Percentiles rank a stretch among this genome's conserved stretches.
These are phyloP conservation scores for Eristalis pertinax DNA, from an alignment of 2,888 invertebrate genomes.

Conservation along the genomic window DNA sequence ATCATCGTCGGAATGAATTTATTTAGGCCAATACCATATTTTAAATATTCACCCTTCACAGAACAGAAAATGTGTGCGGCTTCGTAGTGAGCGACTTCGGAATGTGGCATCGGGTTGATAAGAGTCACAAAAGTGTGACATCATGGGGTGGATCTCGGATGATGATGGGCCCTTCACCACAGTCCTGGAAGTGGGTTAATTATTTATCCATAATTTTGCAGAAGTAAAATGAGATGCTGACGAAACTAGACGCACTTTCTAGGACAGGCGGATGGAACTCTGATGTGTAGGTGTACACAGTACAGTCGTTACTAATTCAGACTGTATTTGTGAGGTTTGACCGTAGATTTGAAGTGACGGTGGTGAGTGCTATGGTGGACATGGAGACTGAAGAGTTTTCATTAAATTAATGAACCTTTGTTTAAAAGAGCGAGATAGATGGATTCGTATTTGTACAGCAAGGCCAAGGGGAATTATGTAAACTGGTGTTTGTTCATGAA, in stretches of 20 bases:
- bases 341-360: neutral
- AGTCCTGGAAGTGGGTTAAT: slow-evolving; percentile 60
- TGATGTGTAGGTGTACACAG: neutral
- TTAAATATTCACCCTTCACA: slow-evolving; percentile 39
- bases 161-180: neutral
- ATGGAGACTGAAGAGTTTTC: neutral
- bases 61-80: slow-evolving; percentile 13
- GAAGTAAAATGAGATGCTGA: slow-evolving; percentile 20
- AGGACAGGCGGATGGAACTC: neutral
- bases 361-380: neutral
- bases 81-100: slow-evolving; percentile 25
- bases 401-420: neutral
- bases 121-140: slow-evolving; percentile 19
- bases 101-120: slow-evolving; percentile 53
- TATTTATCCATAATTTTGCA: slow-evolving; percentile 47
- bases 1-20: slow-evolving; percentile 48
- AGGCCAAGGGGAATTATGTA: neutral
- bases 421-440: neutral
- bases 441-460: neutral
- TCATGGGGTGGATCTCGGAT: neutral
- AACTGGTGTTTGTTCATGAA: neutral
- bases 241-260: slow-evolving; percentile 32
- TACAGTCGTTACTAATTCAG: neutral
- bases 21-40: slow-evolving; percentile 63
- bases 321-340: neutral